Evolutionary conservation across 1,140 invertebrate genomes (phyloP), one percentile per base, ranked within the genome.

Genomic region (Pseudomyrmex sp.): DNA sequence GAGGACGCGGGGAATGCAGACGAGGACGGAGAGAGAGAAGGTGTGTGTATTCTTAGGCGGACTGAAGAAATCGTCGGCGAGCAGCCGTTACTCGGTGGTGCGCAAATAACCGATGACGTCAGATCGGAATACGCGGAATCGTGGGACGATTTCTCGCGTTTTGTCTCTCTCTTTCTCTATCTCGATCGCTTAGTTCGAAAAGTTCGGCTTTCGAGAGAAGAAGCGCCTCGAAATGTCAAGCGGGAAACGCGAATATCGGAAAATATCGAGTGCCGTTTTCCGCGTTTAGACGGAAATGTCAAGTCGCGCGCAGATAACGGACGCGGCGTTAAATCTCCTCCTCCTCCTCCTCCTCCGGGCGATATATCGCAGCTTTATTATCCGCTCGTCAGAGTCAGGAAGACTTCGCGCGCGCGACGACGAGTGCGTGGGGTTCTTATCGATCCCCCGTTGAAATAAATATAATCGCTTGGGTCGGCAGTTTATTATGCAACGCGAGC

Each of bases 101-200:
- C 65, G 72, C 77, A 88, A 88, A 88, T 88, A 88, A 65, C 83
- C 48, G 66, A 26, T 85, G 83, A 88, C 79, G 86, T 85, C 83
- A 70, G 68, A 74, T 83, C 83, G 65, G 68, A 35, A 10, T 74
- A 83, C 46, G 59, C 48, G 69, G 18, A 76, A 44, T 26, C 54
- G 77, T 48, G 56, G 48, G 77, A 87, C 10, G 26, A n/a, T 63
- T 80, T 61, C 23, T 70, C 18, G 23, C 52, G 23, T 3, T 20
- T 52, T 63, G 63, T 68, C 50, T 61, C 12, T 5, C 26, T 8
- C 48, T 50, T 18, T n/a, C 13, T 58, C 26, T 35, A 35, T 58
- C 59, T 5, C 58, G 13, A 23, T 75, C 35, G 35, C 35, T 35
- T 7, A 35, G 18, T 20, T 1, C 15, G 12, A 12, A 63, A 61